Percentiles rank a stretch among this genome's conserved stretches.
Evolutionary conservation across 2,888 invertebrate genomes (phyloP).

Genomic region (Synergus gifuensis): DNA sequence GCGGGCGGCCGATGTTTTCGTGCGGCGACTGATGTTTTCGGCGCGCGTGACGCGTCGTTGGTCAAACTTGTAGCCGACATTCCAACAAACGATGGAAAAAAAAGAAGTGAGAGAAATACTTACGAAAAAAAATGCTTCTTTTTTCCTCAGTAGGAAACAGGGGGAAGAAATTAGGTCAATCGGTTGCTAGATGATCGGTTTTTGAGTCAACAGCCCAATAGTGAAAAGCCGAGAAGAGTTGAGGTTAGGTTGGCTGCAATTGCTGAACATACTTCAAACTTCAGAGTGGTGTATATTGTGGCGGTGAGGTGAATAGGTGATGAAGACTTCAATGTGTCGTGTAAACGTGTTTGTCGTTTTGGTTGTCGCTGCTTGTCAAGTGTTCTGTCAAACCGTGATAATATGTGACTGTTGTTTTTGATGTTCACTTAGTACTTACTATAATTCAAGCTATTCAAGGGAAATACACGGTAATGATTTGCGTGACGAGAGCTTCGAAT

Average conservation of each 20-base stretch:
- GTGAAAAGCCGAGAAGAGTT: not conserved
- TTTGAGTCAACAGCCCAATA: not conserved
- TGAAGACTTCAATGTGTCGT: not conserved
- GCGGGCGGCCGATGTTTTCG: conserved; percentile 56
- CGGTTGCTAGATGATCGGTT: not conserved
- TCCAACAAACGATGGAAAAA: not conserved
- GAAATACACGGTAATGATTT: not conserved
- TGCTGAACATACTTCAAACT: conserved; percentile 1
- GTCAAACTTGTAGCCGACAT: not conserved
- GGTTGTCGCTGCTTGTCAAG: too few relatives aligned
- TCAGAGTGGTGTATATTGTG: not conserved
- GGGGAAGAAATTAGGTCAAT: not conserved
- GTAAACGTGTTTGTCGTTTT: not conserved
- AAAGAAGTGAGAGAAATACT: not conserved
- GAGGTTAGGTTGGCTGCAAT: conserved; percentile 30
- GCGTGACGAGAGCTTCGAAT: not conserved
- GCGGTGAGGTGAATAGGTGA: not conserved
- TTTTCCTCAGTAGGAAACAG: not conserved
- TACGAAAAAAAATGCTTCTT: not conserved
- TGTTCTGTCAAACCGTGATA: too few relatives aligned
- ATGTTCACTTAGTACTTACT: not conserved
- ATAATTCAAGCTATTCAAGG: conserved; percentile 1
- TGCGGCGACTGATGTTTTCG: conserved; percentile 13
- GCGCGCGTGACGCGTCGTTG: conserved; percentile 20
- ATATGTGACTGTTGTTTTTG: conserved; percentile 5